phyloP scores from a whole-genome alignment of 2,113 vertebrate genomes.

The Colinus virginianus region DNA sequence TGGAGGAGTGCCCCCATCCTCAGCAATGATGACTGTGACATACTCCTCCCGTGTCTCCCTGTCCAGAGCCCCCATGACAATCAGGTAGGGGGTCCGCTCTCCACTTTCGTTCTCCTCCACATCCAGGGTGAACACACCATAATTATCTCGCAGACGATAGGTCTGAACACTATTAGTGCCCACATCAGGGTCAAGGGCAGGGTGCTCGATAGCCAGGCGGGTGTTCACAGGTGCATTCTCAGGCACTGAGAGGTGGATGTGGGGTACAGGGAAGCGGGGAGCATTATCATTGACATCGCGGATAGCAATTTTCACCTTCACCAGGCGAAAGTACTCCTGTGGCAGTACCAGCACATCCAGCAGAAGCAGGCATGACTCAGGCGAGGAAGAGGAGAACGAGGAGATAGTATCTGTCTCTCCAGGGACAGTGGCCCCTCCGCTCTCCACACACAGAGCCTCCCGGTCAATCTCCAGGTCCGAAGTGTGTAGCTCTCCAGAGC shows the following conservation, averaged over 20 bases:
- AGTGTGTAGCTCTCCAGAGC: slow-evolving; percentile 90
- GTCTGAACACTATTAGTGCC: slow-evolving; percentile 90
- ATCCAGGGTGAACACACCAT: slow-evolving; percentile 91
- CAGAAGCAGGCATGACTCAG: slow-evolving; percentile 85
- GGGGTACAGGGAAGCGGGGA: slow-evolving; percentile 87
- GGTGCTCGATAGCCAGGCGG: slow-evolving; percentile 91
- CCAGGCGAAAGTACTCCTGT: slow-evolving; percentile 93
- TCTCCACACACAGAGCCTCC: slow-evolving; percentile 85
- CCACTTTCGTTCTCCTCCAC: slow-evolving; percentile 96
- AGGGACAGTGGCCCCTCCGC: slow-evolving; percentile 46
- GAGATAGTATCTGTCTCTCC: slow-evolving; percentile 15
- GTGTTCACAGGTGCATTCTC: slow-evolving; percentile 92
- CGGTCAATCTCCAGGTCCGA: slow-evolving; percentile 90
- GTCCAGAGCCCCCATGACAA: slow-evolving; percentile 90
- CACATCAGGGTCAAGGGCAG: slow-evolving; percentile 90
- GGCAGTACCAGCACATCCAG: slow-evolving; percentile 94
- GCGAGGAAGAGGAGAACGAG: slow-evolving; percentile 51
- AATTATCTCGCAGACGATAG: slow-evolving; percentile 92
- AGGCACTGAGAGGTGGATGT: slow-evolving; percentile 87
- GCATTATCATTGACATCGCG: slow-evolving; percentile 94
- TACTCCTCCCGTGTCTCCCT: slow-evolving; percentile 90
- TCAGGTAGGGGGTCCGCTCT: slow-evolving; percentile 93
- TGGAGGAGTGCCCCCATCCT: slow-evolving; percentile 91
- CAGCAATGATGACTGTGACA: slow-evolving; percentile 90
- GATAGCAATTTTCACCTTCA: slow-evolving; percentile 94